phyloP scores from a whole-genome alignment of 2,888 invertebrate genomes.

The Eristalis arbustorum region DNA sequence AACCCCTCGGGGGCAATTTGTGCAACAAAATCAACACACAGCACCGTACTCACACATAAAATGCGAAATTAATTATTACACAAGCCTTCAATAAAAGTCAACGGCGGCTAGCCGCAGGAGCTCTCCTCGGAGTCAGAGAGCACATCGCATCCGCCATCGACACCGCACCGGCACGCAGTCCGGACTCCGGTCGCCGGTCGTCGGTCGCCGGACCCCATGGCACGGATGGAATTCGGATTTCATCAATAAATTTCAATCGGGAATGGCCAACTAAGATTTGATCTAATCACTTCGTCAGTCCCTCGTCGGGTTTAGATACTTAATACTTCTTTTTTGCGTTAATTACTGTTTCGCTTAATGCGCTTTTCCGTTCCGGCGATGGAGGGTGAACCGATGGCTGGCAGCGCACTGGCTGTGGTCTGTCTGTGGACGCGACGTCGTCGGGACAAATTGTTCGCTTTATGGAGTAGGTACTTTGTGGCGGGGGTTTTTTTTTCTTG shows the following conservation, averaged over 20 bases:
- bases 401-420: neutral
- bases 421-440: neutral
- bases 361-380: slow-evolving; percentile 21
- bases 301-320: slow-evolving; percentile 55
- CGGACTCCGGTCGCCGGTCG: too few species aligned
- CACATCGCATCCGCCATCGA: neutral
- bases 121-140: slow-evolving; percentile 17
- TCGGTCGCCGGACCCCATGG: neutral
- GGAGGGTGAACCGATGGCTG: neutral
- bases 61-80: slow-evolving; percentile 70
- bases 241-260: slow-evolving; percentile 66
- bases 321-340: slow-evolving; percentile 40
- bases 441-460: slow-evolving; percentile 36
- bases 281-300: slow-evolving; percentile 66
- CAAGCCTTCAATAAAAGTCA: slow-evolving; percentile 64
- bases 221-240: slow-evolving; percentile 55
- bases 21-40: slow-evolving; percentile 68
- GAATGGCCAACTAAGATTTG: slow-evolving; percentile 67
- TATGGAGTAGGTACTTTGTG: slow-evolving; percentile 39
- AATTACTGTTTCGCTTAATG: slow-evolving; percentile 57
- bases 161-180: slow-evolving; percentile 6
- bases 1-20: slow-evolving; percentile 46
- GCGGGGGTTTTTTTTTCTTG: slow-evolving; percentile 27
- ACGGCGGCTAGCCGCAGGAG: slow-evolving; percentile 64
- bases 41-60: slow-evolving; percentile 62